phyloP scores from a whole-genome alignment of 2,888 invertebrate genomes.

The Cremastinae sp. region DNA sequence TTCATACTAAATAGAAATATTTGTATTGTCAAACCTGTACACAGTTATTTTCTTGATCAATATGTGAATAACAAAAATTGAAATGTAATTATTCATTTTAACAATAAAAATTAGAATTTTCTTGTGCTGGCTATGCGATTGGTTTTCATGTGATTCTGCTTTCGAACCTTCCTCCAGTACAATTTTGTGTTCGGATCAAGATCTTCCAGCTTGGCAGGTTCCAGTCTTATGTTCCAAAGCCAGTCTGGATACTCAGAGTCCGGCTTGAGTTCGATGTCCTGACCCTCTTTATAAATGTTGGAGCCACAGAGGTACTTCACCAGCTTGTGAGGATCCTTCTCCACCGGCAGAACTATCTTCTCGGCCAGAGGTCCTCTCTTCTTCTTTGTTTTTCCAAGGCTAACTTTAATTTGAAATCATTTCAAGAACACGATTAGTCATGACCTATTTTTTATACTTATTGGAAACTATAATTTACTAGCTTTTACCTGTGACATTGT shows the following conservation, averaged over 20 bases:
- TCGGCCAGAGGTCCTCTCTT: constrained; percentile 83
- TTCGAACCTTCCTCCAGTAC: constrained; percentile 90
- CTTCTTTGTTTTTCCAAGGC: constrained; percentile 83
- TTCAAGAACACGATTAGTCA: background rate
- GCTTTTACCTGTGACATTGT: too few relatives aligned
- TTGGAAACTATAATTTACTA: too few relatives aligned
- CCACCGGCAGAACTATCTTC: constrained; percentile 89
- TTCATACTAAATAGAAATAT: constrained; percentile 5
- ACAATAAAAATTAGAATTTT: constrained; percentile 81
- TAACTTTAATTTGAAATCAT: constrained; percentile 27
- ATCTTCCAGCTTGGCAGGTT: constrained; percentile 85
- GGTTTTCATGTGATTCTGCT: constrained; percentile 84
- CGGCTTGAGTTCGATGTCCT: constrained; percentile 88
- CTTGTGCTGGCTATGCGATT: constrained; percentile 84
- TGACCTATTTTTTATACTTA: too few relatives aligned
- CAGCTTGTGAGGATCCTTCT: constrained; percentile 90
- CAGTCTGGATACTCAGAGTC: constrained; percentile 95
- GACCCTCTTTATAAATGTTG: constrained; percentile 89
- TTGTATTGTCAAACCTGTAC: too few relatives aligned
- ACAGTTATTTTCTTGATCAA: constrained; percentile 38
- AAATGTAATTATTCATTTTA: background rate
- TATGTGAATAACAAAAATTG: constrained; percentile 4
- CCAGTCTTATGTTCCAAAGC: constrained; percentile 90
- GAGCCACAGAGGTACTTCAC: constrained; percentile 91
- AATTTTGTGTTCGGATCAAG: constrained; percentile 89